Evolutionary conservation across 2,888 invertebrate genomes (phyloP).

Genomic region (Galerucella pusilla): DNA sequence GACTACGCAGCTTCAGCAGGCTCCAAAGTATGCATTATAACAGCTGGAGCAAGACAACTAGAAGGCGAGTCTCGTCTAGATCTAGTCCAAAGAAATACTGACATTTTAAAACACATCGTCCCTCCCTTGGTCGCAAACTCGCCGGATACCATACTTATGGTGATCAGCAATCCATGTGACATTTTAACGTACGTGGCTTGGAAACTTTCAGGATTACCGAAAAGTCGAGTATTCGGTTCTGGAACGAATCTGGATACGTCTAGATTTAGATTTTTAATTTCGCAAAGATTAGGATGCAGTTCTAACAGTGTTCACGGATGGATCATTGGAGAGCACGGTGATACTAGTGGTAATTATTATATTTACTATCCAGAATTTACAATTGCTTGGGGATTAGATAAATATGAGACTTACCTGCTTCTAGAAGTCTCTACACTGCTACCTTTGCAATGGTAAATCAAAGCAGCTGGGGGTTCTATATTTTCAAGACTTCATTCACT

Average conservation of each 20-base stretch:
- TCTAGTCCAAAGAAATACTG: constrained; percentile 90
- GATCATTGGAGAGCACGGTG: constrained; percentile 96
- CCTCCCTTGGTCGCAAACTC: constrained; percentile 85
- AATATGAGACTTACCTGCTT: no score
- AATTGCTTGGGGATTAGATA: no score
- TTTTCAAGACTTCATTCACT: no score
- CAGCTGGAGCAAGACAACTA: constrained; percentile 92
- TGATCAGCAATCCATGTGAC: constrained; percentile 94
- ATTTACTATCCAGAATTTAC: background rate
- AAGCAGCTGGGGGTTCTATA: no score
- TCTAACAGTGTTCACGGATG: constrained; percentile 90
- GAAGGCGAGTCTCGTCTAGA: constrained; percentile 90
- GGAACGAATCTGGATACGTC: constrained; percentile 95
- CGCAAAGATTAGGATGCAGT: constrained; percentile 83
- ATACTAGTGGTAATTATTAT: constrained; percentile 64
- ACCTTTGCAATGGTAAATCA: no score
- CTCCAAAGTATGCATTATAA: constrained; percentile 87
- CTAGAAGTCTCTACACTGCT: no score
- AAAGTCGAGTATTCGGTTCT: constrained; percentile 87
- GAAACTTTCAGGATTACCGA: constrained; percentile 91
- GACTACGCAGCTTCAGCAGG: constrained; percentile 83
- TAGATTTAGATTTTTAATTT: constrained; percentile 88
- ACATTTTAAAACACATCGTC: constrained; percentile 87
- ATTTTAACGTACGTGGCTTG: constrained; percentile 94
- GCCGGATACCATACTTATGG: constrained; percentile 84